Conservation (phyloP, 1,140 invertebrate species). For the Drosophila prosaltans region DNA sequence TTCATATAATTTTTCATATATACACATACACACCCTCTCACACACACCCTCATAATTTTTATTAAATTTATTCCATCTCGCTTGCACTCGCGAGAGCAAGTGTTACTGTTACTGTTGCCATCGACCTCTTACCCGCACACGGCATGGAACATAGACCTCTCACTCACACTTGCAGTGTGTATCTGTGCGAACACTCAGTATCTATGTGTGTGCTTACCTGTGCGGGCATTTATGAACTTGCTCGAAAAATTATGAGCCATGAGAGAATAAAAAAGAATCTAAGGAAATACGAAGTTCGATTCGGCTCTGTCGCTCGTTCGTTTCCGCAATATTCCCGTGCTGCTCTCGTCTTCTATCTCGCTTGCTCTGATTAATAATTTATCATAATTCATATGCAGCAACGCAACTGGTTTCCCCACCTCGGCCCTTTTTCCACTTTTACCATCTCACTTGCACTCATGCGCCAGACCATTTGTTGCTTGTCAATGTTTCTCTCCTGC, state of each 20-base stretch:
- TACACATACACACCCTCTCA: constrained; percentile 62
- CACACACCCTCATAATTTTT: constrained; percentile 79
- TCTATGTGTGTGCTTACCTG: constrained; percentile 55
- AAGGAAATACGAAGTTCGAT: constrained; percentile 20
- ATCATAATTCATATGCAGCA: constrained; percentile 82
- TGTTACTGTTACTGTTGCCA: constrained; percentile 77
- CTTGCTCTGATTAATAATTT: constrained; percentile 77
- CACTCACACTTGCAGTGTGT: constrained; percentile 44
- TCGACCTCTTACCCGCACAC: constrained; percentile 51
- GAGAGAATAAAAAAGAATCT: constrained; percentile 16
- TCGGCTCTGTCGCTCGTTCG: constrained; percentile 44
- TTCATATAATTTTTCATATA: constrained; percentile 58
- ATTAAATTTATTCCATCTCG: constrained; percentile 67
- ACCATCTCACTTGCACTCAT: constrained; percentile 58
- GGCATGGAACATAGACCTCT: constrained; percentile 29
- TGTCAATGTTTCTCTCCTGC: constrained; percentile 19
- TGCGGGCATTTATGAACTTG: constrained; percentile 78
- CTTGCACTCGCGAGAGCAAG: constrained; percentile 34
- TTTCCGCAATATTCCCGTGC: background rate
- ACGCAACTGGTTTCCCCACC: constrained; percentile 44
- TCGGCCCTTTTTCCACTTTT: constrained; percentile 54
- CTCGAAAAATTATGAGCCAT: constrained; percentile 77
- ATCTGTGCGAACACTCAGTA: constrained; percentile 62
- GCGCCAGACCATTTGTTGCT: constrained; percentile 27
- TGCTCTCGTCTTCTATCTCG: constrained; percentile 20